These are phyloP conservation scores for Euura lappo DNA, from an alignment of 1,140 invertebrate species.

Conservation along the genomic window DNA sequence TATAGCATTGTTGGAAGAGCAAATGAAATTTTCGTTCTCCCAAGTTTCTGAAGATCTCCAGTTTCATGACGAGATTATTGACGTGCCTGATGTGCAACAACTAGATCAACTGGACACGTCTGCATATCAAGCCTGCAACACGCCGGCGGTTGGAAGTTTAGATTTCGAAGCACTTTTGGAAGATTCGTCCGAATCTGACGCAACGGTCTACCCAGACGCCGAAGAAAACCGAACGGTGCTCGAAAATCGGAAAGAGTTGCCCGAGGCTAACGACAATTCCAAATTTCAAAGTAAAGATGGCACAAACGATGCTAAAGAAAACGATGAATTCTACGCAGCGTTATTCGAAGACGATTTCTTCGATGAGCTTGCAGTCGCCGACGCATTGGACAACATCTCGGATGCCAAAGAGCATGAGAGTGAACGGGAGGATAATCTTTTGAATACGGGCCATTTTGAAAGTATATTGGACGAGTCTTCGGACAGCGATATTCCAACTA, in stretches of 20 bases:
- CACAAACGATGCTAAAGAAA: neutral
- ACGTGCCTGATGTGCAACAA: neutral
- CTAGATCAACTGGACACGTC: conserved; percentile 8
- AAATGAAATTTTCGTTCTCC: neutral
- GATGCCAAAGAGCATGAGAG: neutral
- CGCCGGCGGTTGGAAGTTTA: neutral
- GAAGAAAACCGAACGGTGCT: neutral
- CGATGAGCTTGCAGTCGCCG: neutral
- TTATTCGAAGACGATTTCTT: neutral
- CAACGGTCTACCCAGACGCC: neutral
- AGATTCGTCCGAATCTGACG: conserved; percentile 20
- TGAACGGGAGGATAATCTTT: neutral
- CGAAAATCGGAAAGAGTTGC: neutral
- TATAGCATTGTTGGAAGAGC: conserved; percentile 13
- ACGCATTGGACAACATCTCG: neutral
- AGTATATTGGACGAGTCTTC: neutral
- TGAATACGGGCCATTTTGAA: neutral
- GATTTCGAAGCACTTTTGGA: conserved; percentile 27
- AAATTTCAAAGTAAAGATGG: neutral
- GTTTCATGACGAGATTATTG: neutral
- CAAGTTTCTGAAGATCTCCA: neutral
- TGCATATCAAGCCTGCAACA: conserved; percentile 9
- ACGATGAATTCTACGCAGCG: neutral
- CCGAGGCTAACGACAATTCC: neutral
- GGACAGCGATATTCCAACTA: neutral